These are phyloP conservation scores for Cricetomys ansorgei DNA, from an alignment of 2,113 vertebrate genomes.

Conservation along the genomic window DNA sequence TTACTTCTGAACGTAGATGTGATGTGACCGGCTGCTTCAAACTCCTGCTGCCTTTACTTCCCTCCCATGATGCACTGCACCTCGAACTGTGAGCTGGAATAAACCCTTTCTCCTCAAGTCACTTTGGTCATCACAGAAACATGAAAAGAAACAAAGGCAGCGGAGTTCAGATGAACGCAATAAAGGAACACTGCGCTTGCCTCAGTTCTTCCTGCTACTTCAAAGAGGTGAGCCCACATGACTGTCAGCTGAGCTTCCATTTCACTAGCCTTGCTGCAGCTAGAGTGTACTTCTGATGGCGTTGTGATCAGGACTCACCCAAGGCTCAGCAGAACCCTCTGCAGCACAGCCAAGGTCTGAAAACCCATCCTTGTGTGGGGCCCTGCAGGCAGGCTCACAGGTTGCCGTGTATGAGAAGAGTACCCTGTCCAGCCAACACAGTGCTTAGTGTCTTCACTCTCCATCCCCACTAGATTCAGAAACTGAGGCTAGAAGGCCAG, in stretches of 20 bases:
- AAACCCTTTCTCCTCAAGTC: background rate
- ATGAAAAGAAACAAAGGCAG: background rate
- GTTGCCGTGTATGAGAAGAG: constrained; percentile 81
- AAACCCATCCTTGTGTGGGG: constrained; percentile 80
- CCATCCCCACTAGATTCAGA: background rate
- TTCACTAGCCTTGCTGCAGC: constrained; percentile 83
- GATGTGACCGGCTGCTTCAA: background rate
- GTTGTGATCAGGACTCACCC: constrained; percentile 84
- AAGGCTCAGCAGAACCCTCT: constrained; percentile 82
- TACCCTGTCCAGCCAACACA: constrained; percentile 36
- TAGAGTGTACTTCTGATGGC: constrained; percentile 77
- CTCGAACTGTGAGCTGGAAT: background rate
- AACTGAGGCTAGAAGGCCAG: background rate
- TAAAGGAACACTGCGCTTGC: constrained; percentile 56
- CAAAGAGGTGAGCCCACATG: constrained; percentile 80
- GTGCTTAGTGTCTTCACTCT: background rate
- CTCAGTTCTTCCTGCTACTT: constrained; percentile 75
- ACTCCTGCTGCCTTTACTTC: background rate
- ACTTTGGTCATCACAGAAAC: background rate
- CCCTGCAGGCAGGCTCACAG: constrained; percentile 81
- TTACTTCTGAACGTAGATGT: background rate
- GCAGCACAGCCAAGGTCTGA: constrained; percentile 78
- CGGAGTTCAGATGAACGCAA: constrained; percentile 57
- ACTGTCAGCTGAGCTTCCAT: constrained; percentile 77
- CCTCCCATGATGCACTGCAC: background rate